Evolutionary conservation across 2,113 vertebrate genomes (phyloP).

Genomic region (Helogale parvula): DNA sequence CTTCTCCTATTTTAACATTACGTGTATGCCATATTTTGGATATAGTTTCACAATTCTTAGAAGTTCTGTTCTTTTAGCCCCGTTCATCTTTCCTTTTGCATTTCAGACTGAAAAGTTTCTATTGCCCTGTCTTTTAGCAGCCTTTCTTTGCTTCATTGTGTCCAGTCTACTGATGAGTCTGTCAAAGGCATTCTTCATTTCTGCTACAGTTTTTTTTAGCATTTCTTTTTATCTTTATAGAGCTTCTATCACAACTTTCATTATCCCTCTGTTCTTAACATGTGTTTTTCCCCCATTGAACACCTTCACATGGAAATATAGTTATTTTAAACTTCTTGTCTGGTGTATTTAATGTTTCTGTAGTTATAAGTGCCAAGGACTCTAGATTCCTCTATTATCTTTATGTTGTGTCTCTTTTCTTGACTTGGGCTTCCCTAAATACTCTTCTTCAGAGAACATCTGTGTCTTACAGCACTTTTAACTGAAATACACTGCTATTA

Average conservation of each 20-base stretch:
- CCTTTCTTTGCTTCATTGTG: not conserved
- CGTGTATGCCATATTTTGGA: not conserved
- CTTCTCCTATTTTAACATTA: not conserved
- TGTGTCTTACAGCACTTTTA: not conserved
- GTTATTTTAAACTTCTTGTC: not conserved
- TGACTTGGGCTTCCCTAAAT: not conserved
- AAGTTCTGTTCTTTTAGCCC: not conserved
- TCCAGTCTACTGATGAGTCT: not conserved
- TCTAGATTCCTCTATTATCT: not conserved
- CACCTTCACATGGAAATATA: not conserved
- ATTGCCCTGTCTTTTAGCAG: not conserved
- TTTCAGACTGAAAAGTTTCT: not conserved
- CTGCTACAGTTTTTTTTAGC: not conserved
- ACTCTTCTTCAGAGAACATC: not conserved
- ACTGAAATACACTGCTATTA: not conserved
- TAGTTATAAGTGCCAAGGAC: not conserved
- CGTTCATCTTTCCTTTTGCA: not conserved
- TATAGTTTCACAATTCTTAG: not conserved
- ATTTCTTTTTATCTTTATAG: not conserved
- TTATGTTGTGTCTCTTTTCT: not conserved
- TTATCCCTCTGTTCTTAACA: not conserved
- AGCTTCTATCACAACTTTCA: not conserved
- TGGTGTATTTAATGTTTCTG: not conserved
- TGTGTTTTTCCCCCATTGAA: not conserved
- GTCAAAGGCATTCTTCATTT: not conserved